These are phyloP conservation scores for Vulpes vulpes DNA, from an alignment of 2,113 vertebrate species.

Conservation along the genomic window DNA sequence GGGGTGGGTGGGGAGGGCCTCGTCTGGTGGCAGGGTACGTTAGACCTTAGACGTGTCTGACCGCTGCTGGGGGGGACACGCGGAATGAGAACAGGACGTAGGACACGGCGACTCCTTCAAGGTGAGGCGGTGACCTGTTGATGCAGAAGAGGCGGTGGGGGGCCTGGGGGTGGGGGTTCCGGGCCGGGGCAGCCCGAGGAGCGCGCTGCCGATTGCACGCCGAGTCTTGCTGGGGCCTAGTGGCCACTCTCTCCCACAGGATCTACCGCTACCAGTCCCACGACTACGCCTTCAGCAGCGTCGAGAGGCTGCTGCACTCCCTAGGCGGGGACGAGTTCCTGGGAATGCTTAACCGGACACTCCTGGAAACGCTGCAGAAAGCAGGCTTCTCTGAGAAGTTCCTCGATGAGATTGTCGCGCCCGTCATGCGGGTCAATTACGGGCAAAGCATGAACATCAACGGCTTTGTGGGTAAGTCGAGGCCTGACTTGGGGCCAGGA, in stretches of 20 bases:
- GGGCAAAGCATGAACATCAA: conserved; percentile 92
- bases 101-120: background rate
- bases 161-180: too few relatives aligned
- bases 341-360: conserved; percentile 91
- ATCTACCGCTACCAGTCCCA: conserved; percentile 97
- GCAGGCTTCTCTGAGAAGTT: conserved; percentile 95
- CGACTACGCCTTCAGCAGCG: conserved; percentile 94
- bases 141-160: background rate
- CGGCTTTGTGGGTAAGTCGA: conserved; percentile 91
- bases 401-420: conserved; percentile 92
- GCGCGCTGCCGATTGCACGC: too few relatives aligned
- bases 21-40: background rate
- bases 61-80: background rate
- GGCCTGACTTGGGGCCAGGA: background rate
- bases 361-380: conserved; percentile 92
- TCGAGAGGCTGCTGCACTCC: conserved; percentile 92
- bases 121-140: background rate
- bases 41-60: background rate
- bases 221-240: background rate
- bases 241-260: conserved; percentile 82
- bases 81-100: background rate
- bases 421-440: conserved; percentile 91
- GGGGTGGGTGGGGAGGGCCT: background rate
- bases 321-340: conserved; percentile 91
- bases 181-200: too few relatives aligned